Evolutionary conservation across 2,797 vertebrate species (phyloP).

Genomic region (Smutsia gigantea): DNA sequence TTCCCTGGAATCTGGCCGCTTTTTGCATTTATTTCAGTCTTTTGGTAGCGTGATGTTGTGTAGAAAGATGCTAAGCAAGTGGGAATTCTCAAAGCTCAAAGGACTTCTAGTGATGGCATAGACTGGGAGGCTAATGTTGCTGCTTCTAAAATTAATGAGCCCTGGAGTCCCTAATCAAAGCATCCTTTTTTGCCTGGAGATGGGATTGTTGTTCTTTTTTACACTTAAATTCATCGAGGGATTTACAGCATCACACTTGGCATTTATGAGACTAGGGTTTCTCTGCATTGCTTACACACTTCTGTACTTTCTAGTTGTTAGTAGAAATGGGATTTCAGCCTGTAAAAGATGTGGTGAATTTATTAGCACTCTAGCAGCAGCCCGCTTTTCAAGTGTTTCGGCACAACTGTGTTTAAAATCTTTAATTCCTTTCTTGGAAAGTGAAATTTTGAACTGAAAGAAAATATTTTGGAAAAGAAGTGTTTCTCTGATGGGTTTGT

Average conservation of each 20-base stretch:
- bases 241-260: not conserved
- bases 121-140: constrained; percentile 49
- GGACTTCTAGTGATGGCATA: constrained; percentile 51
- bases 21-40: not conserved
- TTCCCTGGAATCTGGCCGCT: not conserved
- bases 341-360: not conserved
- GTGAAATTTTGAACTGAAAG: constrained; percentile 36
- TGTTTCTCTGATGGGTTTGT: not conserved
- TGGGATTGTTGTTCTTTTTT: constrained; percentile 71
- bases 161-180: constrained; percentile 68
- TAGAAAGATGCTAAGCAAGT: constrained; percentile 63
- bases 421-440: not conserved
- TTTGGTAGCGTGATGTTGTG: constrained; percentile 39
- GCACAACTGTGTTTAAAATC: constrained; percentile 9
- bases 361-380: not conserved
- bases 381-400: not conserved
- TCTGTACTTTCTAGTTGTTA: not conserved
- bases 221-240: constrained; percentile 26
- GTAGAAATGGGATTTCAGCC: not conserved
- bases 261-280: not conserved
- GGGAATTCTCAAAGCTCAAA: constrained; percentile 74
- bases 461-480: constrained; percentile 24
- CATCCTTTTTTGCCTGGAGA: not conserved
- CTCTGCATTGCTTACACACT: not conserved
- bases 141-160: constrained; percentile 71